Percentiles rank a stretch among this genome's conserved stretches.
Evolutionary conservation across 2,797 vertebrate genomes (phyloP).

Genomic region (Fringilla coelebs): DNA sequence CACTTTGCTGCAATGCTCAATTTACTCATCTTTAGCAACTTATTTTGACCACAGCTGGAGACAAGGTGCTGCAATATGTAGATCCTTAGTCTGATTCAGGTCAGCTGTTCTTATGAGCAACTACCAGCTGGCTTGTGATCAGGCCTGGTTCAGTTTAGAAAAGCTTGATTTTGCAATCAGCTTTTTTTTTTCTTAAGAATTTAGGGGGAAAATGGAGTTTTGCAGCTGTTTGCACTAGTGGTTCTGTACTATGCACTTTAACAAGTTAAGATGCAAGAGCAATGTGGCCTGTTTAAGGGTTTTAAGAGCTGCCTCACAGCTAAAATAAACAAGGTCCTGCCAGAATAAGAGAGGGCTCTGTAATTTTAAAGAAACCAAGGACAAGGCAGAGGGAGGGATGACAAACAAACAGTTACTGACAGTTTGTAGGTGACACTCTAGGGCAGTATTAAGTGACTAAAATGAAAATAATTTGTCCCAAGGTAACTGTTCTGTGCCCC

Average conservation of each 20-base stretch:
- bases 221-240: neutral
- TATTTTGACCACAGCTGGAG: neutral
- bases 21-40: neutral
- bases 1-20: neutral
- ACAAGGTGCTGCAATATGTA: neutral
- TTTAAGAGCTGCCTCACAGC: neutral
- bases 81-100: neutral
- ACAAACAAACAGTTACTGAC: neutral
- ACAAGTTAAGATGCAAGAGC: neutral
- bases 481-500: neutral
- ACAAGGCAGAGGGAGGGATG: neutral
- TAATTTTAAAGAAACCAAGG: neutral
- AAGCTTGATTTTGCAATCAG: neutral
- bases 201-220: neutral
- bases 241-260: neutral
- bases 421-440: neutral
- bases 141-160: neutral
- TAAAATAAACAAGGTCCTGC: neutral
- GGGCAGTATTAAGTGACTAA: neutral
- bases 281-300: neutral
- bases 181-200: neutral
- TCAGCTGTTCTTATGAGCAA: neutral
- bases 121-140: neutral
- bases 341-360: neutral
- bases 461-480: neutral